Percentiles rank a stretch among this genome's conserved stretches.
Evolutionary conservation across 2,797 vertebrate genomes (phyloP).

Genomic region (Chaetodon trifasciatus): DNA sequence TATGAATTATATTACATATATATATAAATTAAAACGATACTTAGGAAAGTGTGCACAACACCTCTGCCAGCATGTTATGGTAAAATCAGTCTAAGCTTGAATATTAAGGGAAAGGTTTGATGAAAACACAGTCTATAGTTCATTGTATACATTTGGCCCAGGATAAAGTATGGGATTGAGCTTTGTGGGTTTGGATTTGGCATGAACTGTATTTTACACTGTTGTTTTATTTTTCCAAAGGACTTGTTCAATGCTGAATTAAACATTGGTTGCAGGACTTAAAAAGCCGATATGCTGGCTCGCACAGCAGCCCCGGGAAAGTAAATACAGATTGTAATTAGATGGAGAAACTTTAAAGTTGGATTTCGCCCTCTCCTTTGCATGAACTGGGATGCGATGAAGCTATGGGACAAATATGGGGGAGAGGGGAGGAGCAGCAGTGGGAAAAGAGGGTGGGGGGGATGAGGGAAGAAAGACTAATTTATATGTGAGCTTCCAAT

Average conservation of each 20-base stretch:
- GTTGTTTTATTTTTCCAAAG: slow-evolving; percentile 66
- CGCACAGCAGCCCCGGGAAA: slow-evolving; percentile 72
- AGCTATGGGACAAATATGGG: slow-evolving; percentile 79
- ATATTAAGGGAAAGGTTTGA: background rate
- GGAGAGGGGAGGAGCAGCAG: slow-evolving; percentile 56
- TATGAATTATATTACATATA: too few relatives aligned
- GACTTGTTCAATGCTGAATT: slow-evolving; percentile 65
- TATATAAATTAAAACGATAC: background rate
- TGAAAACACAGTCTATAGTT: slow-evolving; percentile 14
- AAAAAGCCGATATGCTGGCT: slow-evolving; percentile 65
- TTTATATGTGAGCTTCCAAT: slow-evolving; percentile 80
- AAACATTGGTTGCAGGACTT: slow-evolving; percentile 69
- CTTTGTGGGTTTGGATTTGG: slow-evolving; percentile 21
- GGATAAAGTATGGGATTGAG: slow-evolving; percentile 1
- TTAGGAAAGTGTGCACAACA: background rate
- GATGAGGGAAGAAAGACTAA: slow-evolving; percentile 72
- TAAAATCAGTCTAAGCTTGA: background rate
- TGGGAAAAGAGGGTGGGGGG: slow-evolving; percentile 36
- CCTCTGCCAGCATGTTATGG: slow-evolving; percentile 10
- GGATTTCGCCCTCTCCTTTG: slow-evolving; percentile 76
- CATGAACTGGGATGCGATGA: slow-evolving; percentile 79
- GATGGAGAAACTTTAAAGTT: slow-evolving; percentile 76
- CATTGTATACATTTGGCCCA: slow-evolving; percentile 2
- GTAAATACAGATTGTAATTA: slow-evolving; percentile 80
- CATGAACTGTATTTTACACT: slow-evolving; percentile 62